Percentiles rank a stretch among this genome's conserved stretches.
These are phyloP conservation scores for Glandiceps talaboti DNA, from an alignment of 53 echinoderm and acorn worm species.

Conservation along the genomic window DNA sequence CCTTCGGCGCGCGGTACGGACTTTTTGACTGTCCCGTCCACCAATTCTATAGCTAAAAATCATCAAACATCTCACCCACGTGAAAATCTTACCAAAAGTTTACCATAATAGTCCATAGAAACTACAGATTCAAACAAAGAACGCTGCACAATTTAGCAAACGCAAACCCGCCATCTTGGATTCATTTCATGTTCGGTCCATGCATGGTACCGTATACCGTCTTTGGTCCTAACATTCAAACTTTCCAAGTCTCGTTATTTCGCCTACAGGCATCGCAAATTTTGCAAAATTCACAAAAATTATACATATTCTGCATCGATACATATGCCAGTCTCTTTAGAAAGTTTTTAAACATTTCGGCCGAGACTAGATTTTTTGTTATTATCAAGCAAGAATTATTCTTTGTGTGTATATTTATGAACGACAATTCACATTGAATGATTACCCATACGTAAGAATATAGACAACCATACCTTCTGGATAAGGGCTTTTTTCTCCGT, in stretches of 20 bases:
- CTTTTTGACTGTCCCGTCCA: no score
- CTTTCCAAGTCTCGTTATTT: background rate
- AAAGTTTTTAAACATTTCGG: background rate
- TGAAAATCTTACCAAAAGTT: no score
- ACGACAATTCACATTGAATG: background rate
- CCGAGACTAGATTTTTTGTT: background rate
- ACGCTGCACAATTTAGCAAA: background rate
- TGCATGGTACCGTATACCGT: background rate
- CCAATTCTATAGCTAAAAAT: no score
- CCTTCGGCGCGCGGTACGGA: no score
- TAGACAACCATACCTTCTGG: conserved; percentile 59
- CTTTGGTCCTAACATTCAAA: background rate
- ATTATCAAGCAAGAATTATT: background rate
- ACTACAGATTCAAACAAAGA: background rate
- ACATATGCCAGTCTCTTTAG: conserved; percentile 6
- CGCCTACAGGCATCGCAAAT: no score
- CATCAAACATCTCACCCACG: no score
- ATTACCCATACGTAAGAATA: conserved; percentile 1
- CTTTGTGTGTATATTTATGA: background rate
- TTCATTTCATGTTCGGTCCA: background rate
- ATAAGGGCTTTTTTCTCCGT: conserved; percentile 75
- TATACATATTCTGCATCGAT: no score
- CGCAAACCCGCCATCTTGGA: conserved; percentile 1
- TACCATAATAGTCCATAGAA: no score
- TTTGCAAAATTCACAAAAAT: no score